These are phyloP conservation scores for Falcaria lacertinaria DNA, from an alignment of 2,888 invertebrate genomes.

Conservation along the genomic window DNA sequence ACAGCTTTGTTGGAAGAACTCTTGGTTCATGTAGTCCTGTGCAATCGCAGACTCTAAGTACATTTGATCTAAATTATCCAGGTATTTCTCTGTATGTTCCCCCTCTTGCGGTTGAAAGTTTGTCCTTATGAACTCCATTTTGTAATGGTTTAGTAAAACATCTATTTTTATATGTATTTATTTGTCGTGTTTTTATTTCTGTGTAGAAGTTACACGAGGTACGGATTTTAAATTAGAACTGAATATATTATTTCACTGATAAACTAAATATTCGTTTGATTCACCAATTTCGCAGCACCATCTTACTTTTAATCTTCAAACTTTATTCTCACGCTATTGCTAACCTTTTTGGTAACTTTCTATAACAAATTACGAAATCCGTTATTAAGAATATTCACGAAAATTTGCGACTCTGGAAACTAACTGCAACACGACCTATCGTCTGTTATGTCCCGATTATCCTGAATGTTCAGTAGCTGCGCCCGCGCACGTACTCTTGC, in stretches of 20 bases:
- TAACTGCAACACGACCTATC: background rate
- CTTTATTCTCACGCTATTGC: no score
- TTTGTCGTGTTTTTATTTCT: no score
- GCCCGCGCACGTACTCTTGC: slow-evolving; percentile 15
- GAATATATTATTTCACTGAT: no score
- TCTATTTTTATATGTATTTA: no score
- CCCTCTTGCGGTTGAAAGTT: slow-evolving; percentile 36
- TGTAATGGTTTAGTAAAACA: background rate
- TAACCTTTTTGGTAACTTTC: no score
- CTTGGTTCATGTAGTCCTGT: slow-evolving; percentile 23
- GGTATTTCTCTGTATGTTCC: slow-evolving; percentile 18
- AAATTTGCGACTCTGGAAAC: background rate
- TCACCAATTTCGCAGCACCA: no score
- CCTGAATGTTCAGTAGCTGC: slow-evolving; percentile 20
- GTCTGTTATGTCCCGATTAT: slow-evolving; percentile 13
- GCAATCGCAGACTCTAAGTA: slow-evolving; percentile 3
- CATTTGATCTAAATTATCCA: slow-evolving; percentile 7
- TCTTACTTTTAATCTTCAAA: no score
- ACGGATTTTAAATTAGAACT: no score
- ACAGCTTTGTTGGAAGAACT: slow-evolving; percentile 32
- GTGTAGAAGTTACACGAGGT: no score
- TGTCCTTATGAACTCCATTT: slow-evolving; percentile 28
- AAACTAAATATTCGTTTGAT: no score
- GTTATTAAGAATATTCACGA: background rate
- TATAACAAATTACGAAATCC: no score